Evolutionary conservation across 2,797 vertebrate genomes (phyloP), one percentile per base, ranked within the genome.

Genomic region (Pangasius krempfi): DNA sequence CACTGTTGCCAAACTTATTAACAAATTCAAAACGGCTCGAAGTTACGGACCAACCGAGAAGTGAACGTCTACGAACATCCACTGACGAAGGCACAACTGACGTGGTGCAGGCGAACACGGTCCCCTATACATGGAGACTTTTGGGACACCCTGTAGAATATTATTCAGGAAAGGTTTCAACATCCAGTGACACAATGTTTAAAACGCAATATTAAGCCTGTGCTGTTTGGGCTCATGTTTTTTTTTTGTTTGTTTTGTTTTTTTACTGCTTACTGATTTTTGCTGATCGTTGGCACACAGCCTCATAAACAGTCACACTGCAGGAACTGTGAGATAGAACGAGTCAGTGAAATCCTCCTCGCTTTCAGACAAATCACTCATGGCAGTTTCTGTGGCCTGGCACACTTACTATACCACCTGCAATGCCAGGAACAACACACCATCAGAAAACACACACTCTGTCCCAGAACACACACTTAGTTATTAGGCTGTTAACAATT

Each of bases 361-460:
- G 27, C 70, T 73, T 62, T 87, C 54, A 85, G 27, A 40, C 33
- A 70, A 80, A 86, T 56, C n/a, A 47, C 40, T 22, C 76, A 85
- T 78, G 62, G 78, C 85, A 83, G 76, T 47, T 33, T 78, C 44
- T 89, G 84, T 87, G 78, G 33, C 64, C 81, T 76, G 88, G 81
- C 60, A 68, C 73, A 9, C 68, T 82, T 16, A 2, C 81, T 79
- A 81, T 66, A 76, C 92, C 91, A 89, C 84, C 84, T 92, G 89
- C 89, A 86, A 88, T 14, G 81, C 75, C 81, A 89, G 68, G 86
- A 81, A 88, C 84, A 89, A 86, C 83, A 90, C 58, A 88, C 80
- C 86, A 68, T 18, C 79, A 62, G 84, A 79, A 70, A 85, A 68
- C 52, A 54, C 50, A 56, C 72, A 87, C 86, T 81, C 14, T 1